Evolutionary conservation across 2,888 invertebrate species (phyloP).

Genomic region (Macropis europaea): DNA sequence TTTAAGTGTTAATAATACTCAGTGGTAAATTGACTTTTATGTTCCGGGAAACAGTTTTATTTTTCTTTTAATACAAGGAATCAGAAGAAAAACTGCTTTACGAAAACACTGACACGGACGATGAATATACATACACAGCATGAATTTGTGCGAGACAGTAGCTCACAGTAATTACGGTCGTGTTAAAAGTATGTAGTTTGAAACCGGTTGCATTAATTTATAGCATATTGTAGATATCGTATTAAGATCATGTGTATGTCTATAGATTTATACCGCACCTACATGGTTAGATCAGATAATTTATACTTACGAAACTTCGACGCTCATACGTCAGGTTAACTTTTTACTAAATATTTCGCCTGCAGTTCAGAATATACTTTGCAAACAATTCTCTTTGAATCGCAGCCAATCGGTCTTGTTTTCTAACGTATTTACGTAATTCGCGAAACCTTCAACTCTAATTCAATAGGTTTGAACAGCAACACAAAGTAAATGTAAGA

Average conservation of each 20-base stretch:
- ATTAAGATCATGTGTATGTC: constrained; percentile 26
- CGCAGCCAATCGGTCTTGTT: not conserved
- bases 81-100: too few species aligned
- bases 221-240: not conserved
- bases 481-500: not conserved
- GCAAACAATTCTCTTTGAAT: too few species aligned
- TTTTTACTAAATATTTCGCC: constrained; percentile 4
- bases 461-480: not conserved
- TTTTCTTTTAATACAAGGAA: not conserved
- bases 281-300: constrained; percentile 31
- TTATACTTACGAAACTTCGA: constrained; percentile 14
- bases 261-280: constrained; percentile 4
- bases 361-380: too few species aligned
- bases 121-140: constrained; percentile 1
- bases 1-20: too few species aligned
- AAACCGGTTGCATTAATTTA: constrained; percentile 39
- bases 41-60: too few species aligned
- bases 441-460: too few species aligned
- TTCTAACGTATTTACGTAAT: not conserved
- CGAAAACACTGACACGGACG: too few species aligned
- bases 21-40: too few species aligned
- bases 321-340: not conserved
- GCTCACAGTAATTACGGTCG: not conserved
- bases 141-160: constrained; percentile 3
- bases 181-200: not conserved